Percentiles rank a stretch among this genome's conserved stretches.
These are phyloP conservation scores for Sebastes hubbsi DNA, from an alignment of 2,797 vertebrate genomes.

Conservation along the genomic window DNA sequence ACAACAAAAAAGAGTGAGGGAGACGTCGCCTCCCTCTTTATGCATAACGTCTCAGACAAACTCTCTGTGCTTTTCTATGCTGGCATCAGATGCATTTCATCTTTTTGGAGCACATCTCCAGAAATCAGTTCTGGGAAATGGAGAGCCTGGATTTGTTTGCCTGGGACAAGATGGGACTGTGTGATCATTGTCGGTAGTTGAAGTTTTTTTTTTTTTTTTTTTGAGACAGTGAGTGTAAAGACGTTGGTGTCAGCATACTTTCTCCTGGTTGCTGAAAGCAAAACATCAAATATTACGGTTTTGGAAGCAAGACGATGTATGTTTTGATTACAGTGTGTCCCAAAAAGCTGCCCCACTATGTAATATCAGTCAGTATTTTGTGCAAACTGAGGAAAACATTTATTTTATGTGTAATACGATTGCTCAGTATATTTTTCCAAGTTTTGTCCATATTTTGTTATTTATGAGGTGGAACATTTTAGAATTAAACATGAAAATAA, in stretches of 20 bases:
- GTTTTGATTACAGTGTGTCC: constrained; percentile 63
- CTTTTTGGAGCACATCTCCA: constrained; percentile 70
- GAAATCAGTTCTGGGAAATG: constrained; percentile 71
- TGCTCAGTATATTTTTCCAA: constrained; percentile 43
- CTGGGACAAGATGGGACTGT: constrained; percentile 71
- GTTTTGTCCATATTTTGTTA: constrained; percentile 45
- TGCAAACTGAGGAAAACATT: constrained; percentile 50
- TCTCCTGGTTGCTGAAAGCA: constrained; percentile 62
- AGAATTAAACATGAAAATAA: constrained; percentile 59
- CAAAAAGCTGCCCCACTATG: constrained; percentile 56
- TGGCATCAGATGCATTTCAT: constrained; percentile 70
- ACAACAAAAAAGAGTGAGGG: constrained; percentile 49
- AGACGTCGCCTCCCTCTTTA: constrained; percentile 45
- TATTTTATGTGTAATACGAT: constrained; percentile 45
- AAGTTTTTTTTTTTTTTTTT: constrained; percentile 43
- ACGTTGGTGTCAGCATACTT: constrained; percentile 67
- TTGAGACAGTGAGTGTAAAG: constrained; percentile 59
- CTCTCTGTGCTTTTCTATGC: constrained; percentile 56
- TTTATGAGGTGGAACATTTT: constrained; percentile 46
- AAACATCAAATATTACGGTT: constrained; percentile 61
- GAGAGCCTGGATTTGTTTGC: constrained; percentile 72
- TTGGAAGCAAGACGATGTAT: constrained; percentile 55
- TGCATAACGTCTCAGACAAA: constrained; percentile 58
- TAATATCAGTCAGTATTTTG: constrained; percentile 60
- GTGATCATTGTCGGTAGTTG: constrained; percentile 70